phyloP scores from a whole-genome alignment of 2,113 vertebrate genomes.

The Hemichromis elongatus region DNA sequence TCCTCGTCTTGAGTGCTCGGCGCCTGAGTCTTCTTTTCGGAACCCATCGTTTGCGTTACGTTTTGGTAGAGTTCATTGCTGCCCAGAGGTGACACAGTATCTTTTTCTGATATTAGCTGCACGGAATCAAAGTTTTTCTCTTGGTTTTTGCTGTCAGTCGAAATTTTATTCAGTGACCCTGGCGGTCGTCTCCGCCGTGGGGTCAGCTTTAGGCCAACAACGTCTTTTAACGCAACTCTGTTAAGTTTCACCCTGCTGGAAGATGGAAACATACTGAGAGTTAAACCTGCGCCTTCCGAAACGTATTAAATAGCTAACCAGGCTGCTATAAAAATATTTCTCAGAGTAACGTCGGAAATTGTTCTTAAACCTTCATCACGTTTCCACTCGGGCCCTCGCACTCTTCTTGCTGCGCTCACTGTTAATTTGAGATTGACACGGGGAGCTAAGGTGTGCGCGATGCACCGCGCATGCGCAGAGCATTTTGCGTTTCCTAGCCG shows the following conservation, averaged over 20 bases:
- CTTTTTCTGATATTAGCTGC: background rate
- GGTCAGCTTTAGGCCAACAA: background rate
- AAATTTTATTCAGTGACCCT: rapidly evolving
- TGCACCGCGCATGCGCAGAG: conserved; percentile 6
- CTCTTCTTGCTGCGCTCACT: background rate
- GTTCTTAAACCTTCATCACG: background rate
- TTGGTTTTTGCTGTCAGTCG: background rate
- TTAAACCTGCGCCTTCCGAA: background rate
- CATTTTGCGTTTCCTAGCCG: background rate
- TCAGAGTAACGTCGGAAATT: background rate
- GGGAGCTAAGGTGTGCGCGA: background rate
- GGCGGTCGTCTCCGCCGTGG: background rate
- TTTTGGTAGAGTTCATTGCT: background rate
- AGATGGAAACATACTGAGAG: conserved; percentile 1
- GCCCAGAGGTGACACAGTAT: rapidly evolving
- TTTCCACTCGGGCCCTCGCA: rapidly evolving
- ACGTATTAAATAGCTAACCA: background rate
- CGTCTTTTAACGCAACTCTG: conserved; percentile 7
- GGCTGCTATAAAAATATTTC: background rate
- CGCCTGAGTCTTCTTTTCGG: background rate
- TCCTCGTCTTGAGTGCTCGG: background rate
- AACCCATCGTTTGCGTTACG: background rate
- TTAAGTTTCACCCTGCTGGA: conserved; percentile 23
- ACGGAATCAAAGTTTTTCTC: background rate
- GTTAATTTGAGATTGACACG: rapidly evolving